Conservation (phyloP, 2,797 vertebrate genomes). For the Fringilla coelebs region DNA sequence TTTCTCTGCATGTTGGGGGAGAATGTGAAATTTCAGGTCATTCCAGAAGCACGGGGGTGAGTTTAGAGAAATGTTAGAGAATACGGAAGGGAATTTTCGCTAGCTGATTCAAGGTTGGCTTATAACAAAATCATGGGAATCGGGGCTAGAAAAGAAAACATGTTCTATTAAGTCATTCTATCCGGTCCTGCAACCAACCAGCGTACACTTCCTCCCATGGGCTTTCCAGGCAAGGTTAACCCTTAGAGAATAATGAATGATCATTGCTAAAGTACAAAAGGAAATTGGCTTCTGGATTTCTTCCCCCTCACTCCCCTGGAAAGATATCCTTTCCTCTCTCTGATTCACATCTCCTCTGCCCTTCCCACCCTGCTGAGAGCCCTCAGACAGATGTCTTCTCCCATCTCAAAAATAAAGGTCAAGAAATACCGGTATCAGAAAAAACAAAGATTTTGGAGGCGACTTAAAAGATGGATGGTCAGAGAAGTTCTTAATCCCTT, state of each 20-base stretch:
- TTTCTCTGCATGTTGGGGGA: not conserved
- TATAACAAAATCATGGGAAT: conserved; percentile 40
- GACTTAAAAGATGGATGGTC: not conserved
- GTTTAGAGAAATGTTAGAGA: not conserved
- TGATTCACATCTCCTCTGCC: not conserved
- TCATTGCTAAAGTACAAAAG: not conserved
- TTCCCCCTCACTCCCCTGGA: not conserved
- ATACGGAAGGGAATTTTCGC: not conserved
- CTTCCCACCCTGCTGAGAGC: not conserved
- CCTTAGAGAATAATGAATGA: not conserved
- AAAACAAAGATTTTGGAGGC: not conserved
- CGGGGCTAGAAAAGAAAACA: conserved; percentile 14
- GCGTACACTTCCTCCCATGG: not conserved
- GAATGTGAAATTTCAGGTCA: not conserved
- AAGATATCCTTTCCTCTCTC: not conserved
- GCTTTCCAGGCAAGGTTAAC: conserved; percentile 19
- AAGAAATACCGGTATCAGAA: not conserved
- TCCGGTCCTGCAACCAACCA: conserved; percentile 15
- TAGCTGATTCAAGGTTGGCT: not conserved
- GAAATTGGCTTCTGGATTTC: not conserved
- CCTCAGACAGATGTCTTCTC: not conserved
- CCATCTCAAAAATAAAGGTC: not conserved
- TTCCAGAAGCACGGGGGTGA: not conserved
- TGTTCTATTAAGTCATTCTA: conserved; percentile 31
- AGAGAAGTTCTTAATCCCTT: conserved; percentile 15